Percentiles rank a stretch among this genome's conserved stretches.
Conservation (phyloP, 2,797 vertebrate species). For the Pantherophis vulpinus region DNA sequence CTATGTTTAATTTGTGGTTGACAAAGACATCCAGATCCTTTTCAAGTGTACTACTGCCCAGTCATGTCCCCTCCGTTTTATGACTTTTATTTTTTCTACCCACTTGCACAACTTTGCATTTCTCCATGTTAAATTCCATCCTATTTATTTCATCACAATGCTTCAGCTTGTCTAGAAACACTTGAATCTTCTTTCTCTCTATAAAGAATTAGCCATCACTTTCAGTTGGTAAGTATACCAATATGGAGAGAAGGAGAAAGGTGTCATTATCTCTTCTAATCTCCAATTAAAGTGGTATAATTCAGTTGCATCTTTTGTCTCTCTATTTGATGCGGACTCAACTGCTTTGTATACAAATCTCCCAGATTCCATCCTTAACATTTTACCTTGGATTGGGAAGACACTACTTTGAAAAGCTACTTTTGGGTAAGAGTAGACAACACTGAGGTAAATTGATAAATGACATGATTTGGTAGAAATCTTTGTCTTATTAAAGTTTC, state of each 20-base stretch:
- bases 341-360: not conserved
- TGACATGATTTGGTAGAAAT: not conserved
- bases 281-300: not conserved
- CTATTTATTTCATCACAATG: not conserved
- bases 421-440: not conserved
- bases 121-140: not conserved
- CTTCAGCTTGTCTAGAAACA: not conserved
- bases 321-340: not conserved
- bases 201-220: not conserved
- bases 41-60: not conserved
- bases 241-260: not conserved
- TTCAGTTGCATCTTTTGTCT: not conserved
- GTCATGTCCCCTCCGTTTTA: not conserved
- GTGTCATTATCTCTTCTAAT: not conserved
- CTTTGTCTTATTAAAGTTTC: not conserved
- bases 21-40: not conserved
- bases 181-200: not conserved
- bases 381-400: not conserved
- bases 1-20: not conserved
- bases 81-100: not conserved
- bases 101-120: not conserved
- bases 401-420: not conserved
- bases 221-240: not conserved
- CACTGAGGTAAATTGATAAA: not conserved
- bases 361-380: too few species aligned